These are phyloP conservation scores for Anguilla japonica DNA, from an alignment of 2,113 vertebrate genomes.

Conservation along the genomic window DNA sequence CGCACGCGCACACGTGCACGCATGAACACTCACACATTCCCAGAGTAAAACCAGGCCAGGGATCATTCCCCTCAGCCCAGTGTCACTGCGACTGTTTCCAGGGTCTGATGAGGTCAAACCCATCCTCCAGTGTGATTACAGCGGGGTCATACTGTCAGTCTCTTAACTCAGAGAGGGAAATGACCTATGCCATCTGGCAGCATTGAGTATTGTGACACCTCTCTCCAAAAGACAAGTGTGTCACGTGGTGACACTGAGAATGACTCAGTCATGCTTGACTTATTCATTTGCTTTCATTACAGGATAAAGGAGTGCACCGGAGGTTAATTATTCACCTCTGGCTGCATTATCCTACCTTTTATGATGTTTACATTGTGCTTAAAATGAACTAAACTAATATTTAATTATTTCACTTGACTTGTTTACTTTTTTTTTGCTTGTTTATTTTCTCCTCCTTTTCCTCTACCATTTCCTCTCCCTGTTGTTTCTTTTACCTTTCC, in stretches of 20 bases:
- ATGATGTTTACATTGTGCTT: background rate
- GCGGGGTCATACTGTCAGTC: background rate
- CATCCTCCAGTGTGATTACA: background rate
- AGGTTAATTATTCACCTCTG: background rate
- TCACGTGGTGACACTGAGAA: background rate
- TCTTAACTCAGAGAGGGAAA: background rate
- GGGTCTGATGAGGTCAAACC: background rate
- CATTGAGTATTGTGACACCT: background rate
- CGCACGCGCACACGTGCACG: background rate
- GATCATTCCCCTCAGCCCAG: background rate
- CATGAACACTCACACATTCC: background rate
- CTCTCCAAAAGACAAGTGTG: background rate
- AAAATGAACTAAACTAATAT: background rate
- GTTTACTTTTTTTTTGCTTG: conserved; percentile 1
- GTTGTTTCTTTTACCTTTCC: background rate
- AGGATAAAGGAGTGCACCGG: background rate
- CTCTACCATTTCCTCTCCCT: background rate
- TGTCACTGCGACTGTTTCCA: background rate
- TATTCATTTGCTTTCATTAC: background rate
- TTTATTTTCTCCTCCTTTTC: background rate
- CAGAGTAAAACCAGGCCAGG: background rate
- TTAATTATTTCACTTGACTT: background rate
- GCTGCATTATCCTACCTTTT: background rate
- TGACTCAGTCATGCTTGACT: background rate
- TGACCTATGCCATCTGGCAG: background rate